A percentile compares a stretch with the other conserved stretches of the same genome.
Evolutionary conservation across 2,113 vertebrate genomes (phyloP).

Genomic region (Rhynchomys soricoides): DNA sequence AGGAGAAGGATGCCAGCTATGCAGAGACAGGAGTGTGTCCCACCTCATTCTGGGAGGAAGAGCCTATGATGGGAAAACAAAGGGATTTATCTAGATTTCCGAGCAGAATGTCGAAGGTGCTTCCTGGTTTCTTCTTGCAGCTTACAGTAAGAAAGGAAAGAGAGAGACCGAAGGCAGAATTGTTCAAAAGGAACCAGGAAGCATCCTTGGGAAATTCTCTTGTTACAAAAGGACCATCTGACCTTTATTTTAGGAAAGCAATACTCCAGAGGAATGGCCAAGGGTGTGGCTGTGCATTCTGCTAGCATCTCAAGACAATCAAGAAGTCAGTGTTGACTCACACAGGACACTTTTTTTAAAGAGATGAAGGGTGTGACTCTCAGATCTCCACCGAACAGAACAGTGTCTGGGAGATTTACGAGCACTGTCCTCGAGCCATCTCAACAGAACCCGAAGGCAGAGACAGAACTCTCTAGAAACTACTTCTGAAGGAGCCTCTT

Average conservation of each 20-base stretch:
- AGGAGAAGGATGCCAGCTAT: background rate
- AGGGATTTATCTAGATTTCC: background rate
- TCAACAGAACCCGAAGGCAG: background rate
- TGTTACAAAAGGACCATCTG: slow-evolving; percentile 8
- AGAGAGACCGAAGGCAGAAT: background rate
- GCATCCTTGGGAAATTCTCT: slow-evolving; percentile 35
- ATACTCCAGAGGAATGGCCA: background rate
- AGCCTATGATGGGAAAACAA: background rate
- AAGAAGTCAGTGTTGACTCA: background rate
- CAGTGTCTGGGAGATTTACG: background rate
- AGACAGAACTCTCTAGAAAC: background rate
- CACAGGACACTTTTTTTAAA: background rate
- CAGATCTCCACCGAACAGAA: background rate
- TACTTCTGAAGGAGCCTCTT: background rate
- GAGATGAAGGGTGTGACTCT: background rate
- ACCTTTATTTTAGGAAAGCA: background rate
- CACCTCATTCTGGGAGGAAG: background rate
- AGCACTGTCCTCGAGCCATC: background rate
- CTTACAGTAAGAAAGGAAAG: background rate
- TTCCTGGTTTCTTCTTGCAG: background rate
- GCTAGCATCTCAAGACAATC: background rate
- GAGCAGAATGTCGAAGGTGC: background rate
- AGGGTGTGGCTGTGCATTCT: background rate
- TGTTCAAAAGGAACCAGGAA: background rate
- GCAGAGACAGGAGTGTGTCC: background rate